A percentile compares a stretch with the other conserved stretches of the same genome.
Evolutionary conservation across 1,140 invertebrate species (phyloP).

Genomic region (Drosophila mojavensis): DNA sequence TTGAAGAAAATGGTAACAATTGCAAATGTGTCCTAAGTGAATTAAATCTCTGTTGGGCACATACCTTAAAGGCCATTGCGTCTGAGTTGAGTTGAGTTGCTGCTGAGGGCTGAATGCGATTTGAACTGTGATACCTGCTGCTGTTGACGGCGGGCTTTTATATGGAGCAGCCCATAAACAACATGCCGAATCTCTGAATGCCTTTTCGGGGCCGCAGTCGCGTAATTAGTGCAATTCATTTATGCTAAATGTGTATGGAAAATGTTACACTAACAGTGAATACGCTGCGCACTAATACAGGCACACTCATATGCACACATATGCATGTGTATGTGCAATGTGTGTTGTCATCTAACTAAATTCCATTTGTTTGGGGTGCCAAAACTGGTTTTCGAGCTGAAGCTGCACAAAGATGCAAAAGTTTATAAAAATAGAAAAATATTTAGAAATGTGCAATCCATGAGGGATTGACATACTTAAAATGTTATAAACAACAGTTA

Average conservation of each 20-base stretch:
- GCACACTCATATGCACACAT: neutral
- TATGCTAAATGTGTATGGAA: conserved; percentile 69
- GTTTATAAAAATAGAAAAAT: conserved; percentile 21
- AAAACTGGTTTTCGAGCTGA: conserved; percentile 31
- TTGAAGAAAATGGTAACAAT: neutral
- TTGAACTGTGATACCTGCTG: conserved; percentile 62
- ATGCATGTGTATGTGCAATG: conserved; percentile 15
- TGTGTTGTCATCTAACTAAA: conserved; percentile 69
- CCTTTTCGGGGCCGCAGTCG: conserved; percentile 37
- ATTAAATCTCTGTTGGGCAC: neutral
- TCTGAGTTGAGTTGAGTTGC: conserved; percentile 30
- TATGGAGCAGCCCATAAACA: conserved; percentile 54
- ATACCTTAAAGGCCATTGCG: conserved; percentile 78
- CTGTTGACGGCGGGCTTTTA: conserved; percentile 44
- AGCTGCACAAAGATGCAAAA: conserved; percentile 37
- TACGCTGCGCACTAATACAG: conserved; percentile 13
- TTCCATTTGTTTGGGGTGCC: conserved; percentile 41
- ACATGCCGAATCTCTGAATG: conserved; percentile 18
- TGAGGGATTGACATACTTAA: conserved; percentile 15
- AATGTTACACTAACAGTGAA: conserved; percentile 58
- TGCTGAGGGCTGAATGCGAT: conserved; percentile 49
- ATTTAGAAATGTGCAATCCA: conserved; percentile 8
- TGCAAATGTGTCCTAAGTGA: neutral
- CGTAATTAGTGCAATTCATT: conserved; percentile 78
- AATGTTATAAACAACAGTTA: conserved; percentile 1